Conservation (phyloP, 2,888 invertebrate genomes). For the Scaptomyza tumidula region DNA sequence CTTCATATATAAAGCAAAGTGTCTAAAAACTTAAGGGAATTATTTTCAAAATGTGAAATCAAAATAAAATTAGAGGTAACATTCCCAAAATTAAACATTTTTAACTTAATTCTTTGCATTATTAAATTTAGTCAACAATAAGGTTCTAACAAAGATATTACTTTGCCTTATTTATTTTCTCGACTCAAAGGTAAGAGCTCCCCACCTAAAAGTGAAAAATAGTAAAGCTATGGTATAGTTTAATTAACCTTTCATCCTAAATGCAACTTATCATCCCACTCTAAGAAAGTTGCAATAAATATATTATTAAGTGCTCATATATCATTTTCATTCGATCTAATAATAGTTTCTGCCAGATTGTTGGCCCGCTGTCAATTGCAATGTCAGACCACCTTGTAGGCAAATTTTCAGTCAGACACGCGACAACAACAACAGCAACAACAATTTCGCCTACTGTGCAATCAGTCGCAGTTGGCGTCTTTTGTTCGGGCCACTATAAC, state of each 20-base stretch:
- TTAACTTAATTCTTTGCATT: no score
- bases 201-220: no score
- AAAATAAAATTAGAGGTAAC: no score
- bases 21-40: no score
- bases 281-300: background rate
- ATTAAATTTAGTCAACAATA: no score
- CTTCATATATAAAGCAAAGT: no score
- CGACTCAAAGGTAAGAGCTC: no score
- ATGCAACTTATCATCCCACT: background rate
- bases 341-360: conserved; percentile 17
- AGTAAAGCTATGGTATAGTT: no score
- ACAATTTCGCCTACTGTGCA: conserved; percentile 42
- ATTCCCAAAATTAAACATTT: no score
- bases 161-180: no score
- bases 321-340: conserved; percentile 1
- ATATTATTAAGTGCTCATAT: conserved; percentile 9
- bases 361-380: conserved; percentile 39
- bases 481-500: conserved; percentile 58
- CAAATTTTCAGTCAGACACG: conserved; percentile 30
- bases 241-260: background rate
- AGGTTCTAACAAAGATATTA: no score
- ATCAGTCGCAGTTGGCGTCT: conserved; percentile 39
- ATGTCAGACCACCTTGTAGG: conserved; percentile 51
- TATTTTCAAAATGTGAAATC: no score
- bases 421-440: conserved; percentile 25